Evolutionary conservation across 2,113 vertebrate genomes (phyloP).

Genomic region (Irena cyanogastra): DNA sequence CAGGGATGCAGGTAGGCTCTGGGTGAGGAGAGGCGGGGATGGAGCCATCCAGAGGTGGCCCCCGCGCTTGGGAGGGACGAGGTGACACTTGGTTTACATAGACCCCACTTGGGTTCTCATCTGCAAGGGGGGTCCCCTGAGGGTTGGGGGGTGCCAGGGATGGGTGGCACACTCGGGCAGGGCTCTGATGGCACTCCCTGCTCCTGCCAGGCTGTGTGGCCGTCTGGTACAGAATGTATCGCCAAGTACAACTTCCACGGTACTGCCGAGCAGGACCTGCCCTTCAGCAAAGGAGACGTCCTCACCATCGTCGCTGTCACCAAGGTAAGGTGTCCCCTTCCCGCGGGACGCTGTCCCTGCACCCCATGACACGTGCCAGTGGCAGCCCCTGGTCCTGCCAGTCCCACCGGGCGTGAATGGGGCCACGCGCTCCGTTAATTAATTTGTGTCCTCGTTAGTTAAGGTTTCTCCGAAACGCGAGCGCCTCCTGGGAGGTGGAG

Average conservation of each 20-base stretch:
- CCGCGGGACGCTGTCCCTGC: fast-evolving
- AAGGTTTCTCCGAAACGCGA: neutral
- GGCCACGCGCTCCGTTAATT: neutral
- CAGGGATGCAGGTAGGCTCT: conserved; percentile 70
- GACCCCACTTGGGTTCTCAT: fast-evolving
- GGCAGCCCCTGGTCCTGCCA: neutral
- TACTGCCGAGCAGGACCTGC: conserved; percentile 89
- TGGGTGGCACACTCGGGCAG: fast-evolving
- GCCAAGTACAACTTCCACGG: conserved; percentile 95
- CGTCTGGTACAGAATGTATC: conserved; percentile 92
- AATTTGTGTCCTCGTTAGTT: conserved; percentile 29
- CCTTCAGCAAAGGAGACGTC: conserved; percentile 94
- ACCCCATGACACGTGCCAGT: fast-evolving
- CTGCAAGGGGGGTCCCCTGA: fast-evolving
- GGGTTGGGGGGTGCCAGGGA: fast-evolving
- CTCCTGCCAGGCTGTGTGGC: conserved; percentile 76
- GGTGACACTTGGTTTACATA: fast-evolving
- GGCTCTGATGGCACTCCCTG: neutral
- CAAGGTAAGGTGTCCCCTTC: conserved; percentile 75
- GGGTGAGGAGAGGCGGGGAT: neutral
- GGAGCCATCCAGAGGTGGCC: neutral
- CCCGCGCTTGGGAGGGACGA: fast-evolving
- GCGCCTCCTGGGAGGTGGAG: neutral
- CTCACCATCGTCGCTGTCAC: conserved; percentile 91
- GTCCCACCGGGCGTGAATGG: neutral